These are phyloP conservation scores for Chloropsis cyanopogon DNA, from an alignment of 2,113 vertebrate species.

Conservation along the genomic window DNA sequence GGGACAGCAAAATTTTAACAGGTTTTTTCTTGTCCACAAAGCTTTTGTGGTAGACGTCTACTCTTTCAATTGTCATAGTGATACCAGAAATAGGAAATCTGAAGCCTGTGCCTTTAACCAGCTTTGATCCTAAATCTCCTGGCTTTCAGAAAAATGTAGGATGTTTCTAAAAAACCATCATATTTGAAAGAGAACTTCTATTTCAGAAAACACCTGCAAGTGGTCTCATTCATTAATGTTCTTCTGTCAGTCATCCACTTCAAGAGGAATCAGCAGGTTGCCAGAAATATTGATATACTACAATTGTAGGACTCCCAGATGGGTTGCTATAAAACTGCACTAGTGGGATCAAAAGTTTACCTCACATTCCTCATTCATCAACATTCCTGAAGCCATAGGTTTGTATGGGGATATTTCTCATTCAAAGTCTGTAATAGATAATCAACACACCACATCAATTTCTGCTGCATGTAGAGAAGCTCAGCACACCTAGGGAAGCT, in stretches of 20 bases:
- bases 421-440: background rate
- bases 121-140: background rate
- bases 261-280: background rate
- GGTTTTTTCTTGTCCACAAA: background rate
- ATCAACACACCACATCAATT: background rate
- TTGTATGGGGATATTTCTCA: background rate
- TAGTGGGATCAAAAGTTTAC: background rate
- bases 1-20: accelerated
- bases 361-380: background rate
- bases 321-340: background rate
- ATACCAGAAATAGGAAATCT: background rate
- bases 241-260: background rate
- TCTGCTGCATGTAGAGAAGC: background rate
- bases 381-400: background rate
- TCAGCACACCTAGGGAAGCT: background rate
- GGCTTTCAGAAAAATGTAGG: background rate
- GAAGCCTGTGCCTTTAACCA: background rate
- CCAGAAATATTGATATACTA: background rate
- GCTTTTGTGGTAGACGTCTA: background rate
- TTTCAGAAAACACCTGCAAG: background rate
- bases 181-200: background rate
- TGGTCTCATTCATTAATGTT: background rate
- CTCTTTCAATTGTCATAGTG: background rate
- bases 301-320: background rate
- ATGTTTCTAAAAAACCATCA: background rate